Evolutionary conservation across 2,888 invertebrate species (phyloP), one percentile per base, ranked within the genome.

Genomic region (Lycophotia porphyrea): DNA sequence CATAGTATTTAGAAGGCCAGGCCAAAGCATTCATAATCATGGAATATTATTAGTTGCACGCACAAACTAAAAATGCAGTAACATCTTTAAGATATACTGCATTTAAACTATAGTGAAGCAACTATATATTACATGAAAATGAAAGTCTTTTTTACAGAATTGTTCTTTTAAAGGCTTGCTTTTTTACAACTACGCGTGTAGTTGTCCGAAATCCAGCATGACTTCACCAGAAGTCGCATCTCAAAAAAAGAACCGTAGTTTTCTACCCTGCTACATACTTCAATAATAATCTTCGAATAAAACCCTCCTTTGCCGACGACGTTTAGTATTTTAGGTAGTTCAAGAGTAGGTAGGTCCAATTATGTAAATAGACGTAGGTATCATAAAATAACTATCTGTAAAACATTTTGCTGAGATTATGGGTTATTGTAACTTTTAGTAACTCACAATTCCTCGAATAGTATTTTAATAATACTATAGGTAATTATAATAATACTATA

Each of bases 61-160:
- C 55, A 78, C 49, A 49, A 52, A 34, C 24, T 36, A 61, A 9
- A 71, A 63, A 44, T 80, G 73, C 73, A 47, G 61, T 55, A 27
- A 63, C 44, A 52, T 44, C 2, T 42, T 36, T 72, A 4, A 39
- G 13, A 64, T 21, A 31, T n/a, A 44, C 34, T 63, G 80, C 49
- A 71, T 76, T 76, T 80, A 21, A 76, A 80, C 42, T 52, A 52
- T 31, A 52, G 60, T 80, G 42, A 69, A 42, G 80, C 79, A 70
- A 58, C n/a, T 58, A 44, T 31, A 24, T 1, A 18, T 8, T 39
- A 11, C 31, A 15, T 42, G 39, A 49, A 78, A 60, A 60, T 78
- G 47, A n/a, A 63, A 13, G 9, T 9, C 24, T 34, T 47, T 31
- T 74, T 44, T 60, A 49, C 3, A 5, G 36, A 77, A 60, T 24